Conservation (phyloP, 2,113 vertebrate species). For the Sander vitreus region DNA sequence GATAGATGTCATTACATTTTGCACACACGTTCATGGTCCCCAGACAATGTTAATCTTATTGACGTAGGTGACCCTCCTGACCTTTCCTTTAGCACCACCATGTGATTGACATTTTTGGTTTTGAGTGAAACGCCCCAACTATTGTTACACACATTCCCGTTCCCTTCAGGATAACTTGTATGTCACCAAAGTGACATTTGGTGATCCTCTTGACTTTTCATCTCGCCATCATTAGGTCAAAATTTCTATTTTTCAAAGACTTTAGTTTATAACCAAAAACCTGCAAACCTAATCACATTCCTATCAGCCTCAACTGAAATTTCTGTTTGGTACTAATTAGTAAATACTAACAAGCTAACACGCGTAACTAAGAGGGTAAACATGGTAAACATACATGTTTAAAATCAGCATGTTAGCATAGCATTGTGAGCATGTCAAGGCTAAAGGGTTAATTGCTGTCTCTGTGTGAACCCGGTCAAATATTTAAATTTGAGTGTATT, state of each 20-base stretch:
- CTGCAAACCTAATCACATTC: too few relatives aligned
- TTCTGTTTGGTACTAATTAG: too few relatives aligned
- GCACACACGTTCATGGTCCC: too few relatives aligned
- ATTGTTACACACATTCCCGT: neutral
- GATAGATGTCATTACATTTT: too few relatives aligned
- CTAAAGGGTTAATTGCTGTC: neutral
- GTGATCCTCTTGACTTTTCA: neutral
- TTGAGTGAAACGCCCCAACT: too few relatives aligned
- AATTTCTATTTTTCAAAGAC: too few relatives aligned
- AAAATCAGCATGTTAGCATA: neutral
- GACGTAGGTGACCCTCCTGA: neutral
- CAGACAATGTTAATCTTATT: neutral
- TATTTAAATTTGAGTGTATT: neutral
- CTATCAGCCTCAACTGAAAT: too few relatives aligned
- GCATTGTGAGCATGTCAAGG: neutral
- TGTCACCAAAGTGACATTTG: too few relatives aligned
- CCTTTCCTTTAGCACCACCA: neutral
- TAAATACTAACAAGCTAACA: too few relatives aligned
- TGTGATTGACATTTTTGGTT: neutral
- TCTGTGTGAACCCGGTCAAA: neutral
- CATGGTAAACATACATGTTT: neutral
- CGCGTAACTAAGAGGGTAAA: too few relatives aligned
- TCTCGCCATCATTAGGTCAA: neutral
- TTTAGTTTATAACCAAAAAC: too few relatives aligned
- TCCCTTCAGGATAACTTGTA: neutral